phyloP scores from a whole-genome alignment of 2,888 invertebrate genomes.

The Agrotis ipsilon region DNA sequence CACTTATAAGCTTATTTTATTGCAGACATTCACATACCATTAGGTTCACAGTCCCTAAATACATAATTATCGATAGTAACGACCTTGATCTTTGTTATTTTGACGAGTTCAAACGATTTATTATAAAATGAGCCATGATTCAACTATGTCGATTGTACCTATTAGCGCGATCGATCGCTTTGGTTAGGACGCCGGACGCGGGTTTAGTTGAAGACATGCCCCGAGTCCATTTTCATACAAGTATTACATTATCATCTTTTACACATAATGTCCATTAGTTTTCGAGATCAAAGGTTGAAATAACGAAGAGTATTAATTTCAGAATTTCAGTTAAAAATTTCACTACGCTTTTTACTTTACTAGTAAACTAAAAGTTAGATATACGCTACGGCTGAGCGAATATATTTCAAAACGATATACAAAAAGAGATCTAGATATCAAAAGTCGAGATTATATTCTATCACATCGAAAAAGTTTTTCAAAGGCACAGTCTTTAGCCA shows the following conservation, averaged over 20 bases:
- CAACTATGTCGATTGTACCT: too few species aligned
- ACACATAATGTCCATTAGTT: conserved; percentile 3
- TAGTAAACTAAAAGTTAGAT: conserved; percentile 39
- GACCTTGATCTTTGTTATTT: too few species aligned
- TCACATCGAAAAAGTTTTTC: conserved; percentile 27
- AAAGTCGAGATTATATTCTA: conserved; percentile 35
- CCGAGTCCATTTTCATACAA: neutral
- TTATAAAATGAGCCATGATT: too few species aligned
- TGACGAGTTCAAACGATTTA: too few species aligned
- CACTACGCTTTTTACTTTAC: conserved; percentile 31
- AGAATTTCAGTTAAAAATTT: conserved; percentile 32
- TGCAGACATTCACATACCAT: too few species aligned
- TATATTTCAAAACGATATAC: conserved; percentile 37
- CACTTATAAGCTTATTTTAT: too few species aligned
- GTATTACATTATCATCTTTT: neutral
- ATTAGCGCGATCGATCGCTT: neutral
- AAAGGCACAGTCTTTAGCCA: neutral
- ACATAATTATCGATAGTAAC: too few species aligned
- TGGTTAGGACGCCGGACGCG: neutral
- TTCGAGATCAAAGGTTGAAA: conserved; percentile 42
- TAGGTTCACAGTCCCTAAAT: too few species aligned
- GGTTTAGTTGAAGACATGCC: too few species aligned
- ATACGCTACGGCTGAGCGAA: conserved; percentile 57
- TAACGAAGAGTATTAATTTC: conserved; percentile 50
- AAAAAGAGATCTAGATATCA: conserved; percentile 34